These are phyloP conservation scores for Cathartes aura DNA, from an alignment of 2,113 vertebrate species.

Conservation along the genomic window DNA sequence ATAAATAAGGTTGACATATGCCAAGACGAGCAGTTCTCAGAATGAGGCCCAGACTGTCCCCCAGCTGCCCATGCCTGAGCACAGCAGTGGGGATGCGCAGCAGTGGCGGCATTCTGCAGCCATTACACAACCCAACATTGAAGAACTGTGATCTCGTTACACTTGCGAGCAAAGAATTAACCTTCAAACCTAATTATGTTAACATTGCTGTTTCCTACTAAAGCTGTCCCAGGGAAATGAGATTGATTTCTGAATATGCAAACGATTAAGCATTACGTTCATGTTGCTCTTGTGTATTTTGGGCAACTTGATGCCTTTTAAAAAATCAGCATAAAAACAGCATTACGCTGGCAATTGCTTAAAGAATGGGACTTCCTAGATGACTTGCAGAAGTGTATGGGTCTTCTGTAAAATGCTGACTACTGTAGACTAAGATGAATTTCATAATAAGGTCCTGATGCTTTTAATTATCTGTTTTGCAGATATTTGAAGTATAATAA, in stretches of 20 bases:
- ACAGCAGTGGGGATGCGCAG: too few species aligned
- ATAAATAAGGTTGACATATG: fast-evolving
- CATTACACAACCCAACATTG: fast-evolving
- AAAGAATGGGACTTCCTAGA: neutral
- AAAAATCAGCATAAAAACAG: neutral
- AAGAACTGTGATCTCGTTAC: neutral
- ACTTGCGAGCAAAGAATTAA: neutral
- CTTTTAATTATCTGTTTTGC: neutral
- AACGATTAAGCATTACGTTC: neutral
- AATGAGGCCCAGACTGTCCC: neutral
- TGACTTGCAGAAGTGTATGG: neutral
- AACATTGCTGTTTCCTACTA: neutral
- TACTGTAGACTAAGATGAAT: neutral
- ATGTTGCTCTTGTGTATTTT: neutral
- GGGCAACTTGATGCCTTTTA: neutral
- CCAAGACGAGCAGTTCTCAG: neutral
- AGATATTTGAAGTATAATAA: neutral
- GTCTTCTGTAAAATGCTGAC: neutral
- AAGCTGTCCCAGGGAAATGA: neutral
- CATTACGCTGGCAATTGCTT: neutral
- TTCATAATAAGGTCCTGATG: neutral
- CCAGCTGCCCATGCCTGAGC: neutral
- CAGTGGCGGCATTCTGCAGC: neutral
- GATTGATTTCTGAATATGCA: conserved; percentile 12
- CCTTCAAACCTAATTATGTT: neutral